Evolutionary conservation across 2,888 invertebrate species (phyloP), one percentile per base, ranked within the genome.

Genomic region (Venustoraphidia nigricollis): DNA sequence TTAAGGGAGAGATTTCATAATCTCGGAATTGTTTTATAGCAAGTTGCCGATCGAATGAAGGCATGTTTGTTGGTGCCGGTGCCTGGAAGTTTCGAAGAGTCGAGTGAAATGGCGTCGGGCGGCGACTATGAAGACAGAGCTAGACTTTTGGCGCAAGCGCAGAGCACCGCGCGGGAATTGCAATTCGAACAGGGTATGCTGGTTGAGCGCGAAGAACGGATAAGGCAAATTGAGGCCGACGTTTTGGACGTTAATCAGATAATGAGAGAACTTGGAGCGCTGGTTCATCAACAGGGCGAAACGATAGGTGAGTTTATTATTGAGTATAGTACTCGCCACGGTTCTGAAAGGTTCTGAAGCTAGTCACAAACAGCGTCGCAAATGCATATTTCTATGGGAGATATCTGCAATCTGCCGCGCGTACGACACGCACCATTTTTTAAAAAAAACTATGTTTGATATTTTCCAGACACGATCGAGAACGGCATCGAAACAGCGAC

Each of bases 191-290:
- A 84, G 52, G 85, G 84, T 53, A 73, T 92, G 71, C 64, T 89
- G 48, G 58, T 83, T 37, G 92, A 93, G 57, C 76, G 86, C 44
- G 88, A 91, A 60, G 78, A 81, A 9, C 79, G 85, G 60, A 80
- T 92, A 53, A 76, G 76, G 57, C 79, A 81, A 62, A 83, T 93
- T 44, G 92, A 92, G 63, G 76, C 79, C 0, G 83, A 87, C 62
- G 80, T 90, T 46, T 65, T 90, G 51, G 89, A 91, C 64, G 82
- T 89, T 8, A 86, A 86, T 64, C 78, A 83, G 63, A 86, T 90
- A 52, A 88, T 90, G 83, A 75, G 79, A 49, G 81, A 84, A 42
- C 66, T 91, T 36, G 78, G 79, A 2, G 74, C 72, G 9, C 66
- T 87, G 62, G 81, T 87, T n/a, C 68, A 77, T 55, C 72, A 77